These are phyloP conservation scores for Cephus cinctus DNA, from an alignment of 1,140 invertebrate species.

Conservation along the genomic window DNA sequence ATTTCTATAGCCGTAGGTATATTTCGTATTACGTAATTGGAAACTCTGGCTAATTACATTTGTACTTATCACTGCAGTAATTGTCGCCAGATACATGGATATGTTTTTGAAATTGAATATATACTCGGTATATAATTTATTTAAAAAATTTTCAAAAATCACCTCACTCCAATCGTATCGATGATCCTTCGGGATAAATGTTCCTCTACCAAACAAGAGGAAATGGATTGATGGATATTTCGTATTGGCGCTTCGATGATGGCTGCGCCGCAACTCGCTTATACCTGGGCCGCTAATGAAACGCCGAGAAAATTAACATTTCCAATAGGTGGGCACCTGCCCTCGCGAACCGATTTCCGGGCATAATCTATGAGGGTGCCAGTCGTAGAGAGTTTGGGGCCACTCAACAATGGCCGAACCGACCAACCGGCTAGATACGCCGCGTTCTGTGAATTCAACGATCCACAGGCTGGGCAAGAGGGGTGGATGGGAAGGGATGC, in stretches of 20 bases:
- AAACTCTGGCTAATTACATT: too few species aligned
- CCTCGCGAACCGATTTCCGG: constrained; percentile 2
- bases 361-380: constrained; percentile 3
- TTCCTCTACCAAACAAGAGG: background rate
- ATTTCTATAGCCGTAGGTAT: too few species aligned
- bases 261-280: too few species aligned
- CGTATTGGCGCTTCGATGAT: background rate
- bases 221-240: background rate
- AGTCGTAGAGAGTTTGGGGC: background rate
- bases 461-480: background rate
- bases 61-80: too few species aligned
- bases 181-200: background rate
- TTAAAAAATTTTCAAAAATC: too few species aligned
- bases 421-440: background rate
- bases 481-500: background rate
- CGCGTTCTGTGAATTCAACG: constrained; percentile 6
- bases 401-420: constrained; percentile 3
- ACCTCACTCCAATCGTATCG: too few species aligned
- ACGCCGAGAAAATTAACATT: constrained; percentile 5
- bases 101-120: too few species aligned
- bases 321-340: constrained; percentile 1
- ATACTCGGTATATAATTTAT: too few species aligned
- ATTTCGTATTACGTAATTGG: too few species aligned
- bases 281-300: background rate
- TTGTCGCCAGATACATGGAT: too few species aligned